These are phyloP conservation scores for Agonopterix arenella DNA, from an alignment of 2,888 invertebrate genomes.

Conservation along the genomic window DNA sequence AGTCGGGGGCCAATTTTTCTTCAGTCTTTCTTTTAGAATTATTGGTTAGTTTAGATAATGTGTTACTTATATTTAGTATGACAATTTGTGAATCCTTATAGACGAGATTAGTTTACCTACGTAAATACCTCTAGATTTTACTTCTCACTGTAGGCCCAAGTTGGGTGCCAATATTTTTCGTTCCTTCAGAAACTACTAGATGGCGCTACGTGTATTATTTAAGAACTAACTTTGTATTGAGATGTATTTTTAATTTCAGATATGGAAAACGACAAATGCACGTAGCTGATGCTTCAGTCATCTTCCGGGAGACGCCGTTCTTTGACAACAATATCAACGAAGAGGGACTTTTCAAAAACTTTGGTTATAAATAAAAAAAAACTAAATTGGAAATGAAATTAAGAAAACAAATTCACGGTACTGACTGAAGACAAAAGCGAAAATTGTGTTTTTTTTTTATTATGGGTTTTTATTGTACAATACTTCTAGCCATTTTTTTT, in stretches of 20 bases:
- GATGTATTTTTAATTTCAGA: slow-evolving; percentile 35
- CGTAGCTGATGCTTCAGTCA: slow-evolving; percentile 62
- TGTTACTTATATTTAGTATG: too few species aligned
- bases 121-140: too few species aligned
- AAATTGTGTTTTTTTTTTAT: slow-evolving; percentile 5
- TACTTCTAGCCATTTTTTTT: slow-evolving; percentile 1
- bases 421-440: not conserved
- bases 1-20: slow-evolving; percentile 15
- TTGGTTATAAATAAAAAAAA: slow-evolving; percentile 51
- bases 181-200: too few species aligned
- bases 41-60: too few species aligned
- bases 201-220: too few species aligned
- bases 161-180: too few species aligned
- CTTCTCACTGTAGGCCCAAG: too few species aligned
- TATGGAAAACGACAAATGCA: slow-evolving; percentile 69
- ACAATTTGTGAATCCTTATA: too few species aligned
- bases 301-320: slow-evolving; percentile 59
- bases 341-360: slow-evolving; percentile 46
- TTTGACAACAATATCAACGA: slow-evolving; percentile 50
- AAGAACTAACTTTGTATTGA: too few species aligned
- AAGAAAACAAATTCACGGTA: not conserved
- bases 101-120: too few species aligned
- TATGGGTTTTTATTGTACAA: not conserved
- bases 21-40: not conserved
- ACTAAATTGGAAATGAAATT: slow-evolving; percentile 1